Evolutionary conservation across 2,113 vertebrate genomes (phyloP).

Genomic region (Ramphastos sulfuratus): DNA sequence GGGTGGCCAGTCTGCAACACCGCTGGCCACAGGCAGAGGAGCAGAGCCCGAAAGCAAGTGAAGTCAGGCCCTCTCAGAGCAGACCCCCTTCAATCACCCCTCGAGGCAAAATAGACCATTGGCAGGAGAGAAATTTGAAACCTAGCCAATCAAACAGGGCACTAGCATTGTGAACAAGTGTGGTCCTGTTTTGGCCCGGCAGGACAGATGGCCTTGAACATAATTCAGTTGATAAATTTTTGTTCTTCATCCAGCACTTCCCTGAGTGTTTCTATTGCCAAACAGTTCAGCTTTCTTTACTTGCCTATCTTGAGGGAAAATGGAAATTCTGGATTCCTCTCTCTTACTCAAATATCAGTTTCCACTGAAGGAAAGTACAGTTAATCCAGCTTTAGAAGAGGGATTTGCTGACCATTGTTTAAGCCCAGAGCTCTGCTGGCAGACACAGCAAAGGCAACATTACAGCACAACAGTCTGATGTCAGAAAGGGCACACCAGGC

Average conservation of each 20-base stretch:
- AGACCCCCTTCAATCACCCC: too few species aligned
- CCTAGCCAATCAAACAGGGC: too few species aligned
- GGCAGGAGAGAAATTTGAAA: too few species aligned
- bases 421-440: constrained; percentile 43
- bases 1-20: too few species aligned
- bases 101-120: too few species aligned
- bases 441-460: constrained; percentile 37
- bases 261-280: background rate
- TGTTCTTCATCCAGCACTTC: background rate
- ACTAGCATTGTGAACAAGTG: too few species aligned
- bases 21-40: too few species aligned
- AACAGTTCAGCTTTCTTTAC: background rate
- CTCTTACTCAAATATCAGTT: constrained; percentile 53
- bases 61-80: too few species aligned
- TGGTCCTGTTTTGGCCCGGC: too few species aligned
- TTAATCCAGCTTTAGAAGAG: constrained; percentile 68
- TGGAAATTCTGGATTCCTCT: constrained; percentile 27
- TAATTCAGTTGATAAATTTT: background rate
- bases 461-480: constrained; percentile 24
- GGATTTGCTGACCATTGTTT: constrained; percentile 68
- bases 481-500: constrained; percentile 32
- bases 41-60: too few species aligned
- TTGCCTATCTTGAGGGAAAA: constrained; percentile 39
- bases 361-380: constrained; percentile 64
- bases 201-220: background rate